Evolutionary conservation across 2,888 invertebrate genomes (phyloP), one percentile per base, ranked within the genome.

Genomic region (Drosophila imparisetae): DNA sequence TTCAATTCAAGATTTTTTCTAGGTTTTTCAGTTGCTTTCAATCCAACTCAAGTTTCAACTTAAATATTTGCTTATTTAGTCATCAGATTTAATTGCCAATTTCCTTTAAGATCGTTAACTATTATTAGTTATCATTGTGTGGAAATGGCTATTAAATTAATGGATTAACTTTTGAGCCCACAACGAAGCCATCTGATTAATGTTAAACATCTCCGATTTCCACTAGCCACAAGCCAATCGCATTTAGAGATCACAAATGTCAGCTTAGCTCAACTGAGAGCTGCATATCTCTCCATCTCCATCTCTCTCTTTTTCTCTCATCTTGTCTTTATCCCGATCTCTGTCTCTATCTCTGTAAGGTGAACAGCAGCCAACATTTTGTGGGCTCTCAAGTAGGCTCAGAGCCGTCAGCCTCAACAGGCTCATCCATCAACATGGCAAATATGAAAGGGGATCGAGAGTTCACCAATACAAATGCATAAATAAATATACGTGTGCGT

Each of bases 401-500:
- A 64, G 48, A 49, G 48, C 29, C 11, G 45, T 49, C 55, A 57
- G 24, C 29, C 50, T 4, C 60, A 11, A 29, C 48, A 50, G 57
- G 15, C 59, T 71, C 88, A 84, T 84, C 86, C 86, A 84, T 84
- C 57, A 27, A 29, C 85, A 72, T 67, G 70, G 62, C 24, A 40
- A 49, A 58, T 32, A 42, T 38, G 63, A 64, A 55, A 49, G 48
- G 48, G 50, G 54, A 55, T 50, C 53, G 24, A 27, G 40, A 27
- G 34, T 24, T 40, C 30, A 24, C 18, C 32, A 48, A 45, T 45
- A 24, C 15, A 45, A 24, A 45, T 45, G 21, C 27, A 49, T 27
- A 49, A 27, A 49, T 27, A 49, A 10, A 49, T 27, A 27, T 10
- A 18, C 18, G 8, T 1, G 4, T 48, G 15, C 24, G 1, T 42